Evolutionary conservation across 2,113 vertebrate species (phyloP), one percentile per base, ranked within the genome.

Genomic region (Oryzias curvinotus): DNA sequence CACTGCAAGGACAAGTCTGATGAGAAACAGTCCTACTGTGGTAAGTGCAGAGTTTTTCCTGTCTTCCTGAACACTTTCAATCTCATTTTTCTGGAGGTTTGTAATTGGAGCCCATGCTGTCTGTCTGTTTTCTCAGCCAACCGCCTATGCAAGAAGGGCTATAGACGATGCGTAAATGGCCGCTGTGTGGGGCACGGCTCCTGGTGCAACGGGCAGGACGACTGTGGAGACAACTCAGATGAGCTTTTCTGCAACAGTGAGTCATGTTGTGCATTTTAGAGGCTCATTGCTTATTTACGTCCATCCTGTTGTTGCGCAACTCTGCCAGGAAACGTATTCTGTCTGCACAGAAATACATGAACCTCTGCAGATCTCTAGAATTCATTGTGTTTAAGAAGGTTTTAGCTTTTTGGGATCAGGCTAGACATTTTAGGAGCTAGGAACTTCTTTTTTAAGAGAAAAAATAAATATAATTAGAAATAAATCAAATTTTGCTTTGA

Each of bases 1-100:
- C 93, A 98, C 89, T 99, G 97, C 91, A 99, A 98, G 85, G 96
- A 99, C 93, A 98, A 97, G 88, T 98, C 97, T 0, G 97, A 99
- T 0, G 97, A 99, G 92, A 99, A 99, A 71, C 95, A 93, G 5
- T 95, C 95, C 66, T 99, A 97, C 91, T 99, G 97, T 81, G 94
- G 97, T 99, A 88, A 73, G 85, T 65, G 51, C 41, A 51, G 17
- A 15, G 10, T 52, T 30, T n/a, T 8, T 51, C 36, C 36, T 12
- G n/a, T 43, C 28, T 4, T 1, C 45, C 13, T 19, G 3, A 47
- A 60, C 14, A 7, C 7, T 43, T 7, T 55, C 5, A 21, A 21
- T 3, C 0, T 0, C 21, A 6, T 30, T 68, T 25, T 47, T 44
- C 13, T 47, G 65, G 55, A 47, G 61, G 13, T 79, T 45, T 70